Evolutionary conservation across 1,140 invertebrate species (phyloP).

Genomic region (Drosophila ananassae): DNA sequence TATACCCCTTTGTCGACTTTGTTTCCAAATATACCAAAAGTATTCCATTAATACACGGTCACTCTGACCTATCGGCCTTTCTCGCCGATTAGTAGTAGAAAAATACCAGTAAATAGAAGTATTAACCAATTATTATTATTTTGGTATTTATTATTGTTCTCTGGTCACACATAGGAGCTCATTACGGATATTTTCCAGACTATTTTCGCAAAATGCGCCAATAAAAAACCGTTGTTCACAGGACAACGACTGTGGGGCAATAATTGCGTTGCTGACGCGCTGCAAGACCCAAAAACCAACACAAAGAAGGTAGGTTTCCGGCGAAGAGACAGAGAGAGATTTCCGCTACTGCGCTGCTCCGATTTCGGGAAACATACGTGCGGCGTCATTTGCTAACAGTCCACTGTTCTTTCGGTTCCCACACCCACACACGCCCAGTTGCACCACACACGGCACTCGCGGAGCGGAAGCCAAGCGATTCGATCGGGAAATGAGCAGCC

Average conservation of each 20-base stretch:
- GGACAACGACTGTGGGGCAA: not conserved
- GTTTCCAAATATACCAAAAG: too few relatives aligned
- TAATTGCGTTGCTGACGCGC: not conserved
- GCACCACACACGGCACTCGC: conserved; percentile 7
- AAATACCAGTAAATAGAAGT: too few relatives aligned
- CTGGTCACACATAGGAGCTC: not conserved
- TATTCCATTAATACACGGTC: too few relatives aligned
- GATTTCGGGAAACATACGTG: not conserved
- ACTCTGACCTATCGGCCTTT: too few relatives aligned
- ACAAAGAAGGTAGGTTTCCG: not conserved
- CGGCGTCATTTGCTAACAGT: conserved; percentile 8
- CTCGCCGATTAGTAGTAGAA: too few relatives aligned
- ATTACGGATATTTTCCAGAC: conserved; percentile 2
- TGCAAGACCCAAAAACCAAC: not conserved
- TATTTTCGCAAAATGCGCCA: conserved; percentile 2
- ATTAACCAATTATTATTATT: not conserved
- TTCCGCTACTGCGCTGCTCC: not conserved
- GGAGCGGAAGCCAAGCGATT: not conserved
- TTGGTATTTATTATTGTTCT: not conserved
- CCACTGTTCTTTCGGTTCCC: conserved; percentile 3
- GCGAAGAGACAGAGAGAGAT: not conserved
- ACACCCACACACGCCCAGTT: conserved; percentile 4
- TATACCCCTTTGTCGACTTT: too few relatives aligned
- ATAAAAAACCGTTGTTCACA: not conserved
- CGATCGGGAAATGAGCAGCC: conserved; percentile 60